These are phyloP conservation scores for Bubo bubo DNA, from an alignment of 2,113 vertebrate genomes.

Conservation along the genomic window DNA sequence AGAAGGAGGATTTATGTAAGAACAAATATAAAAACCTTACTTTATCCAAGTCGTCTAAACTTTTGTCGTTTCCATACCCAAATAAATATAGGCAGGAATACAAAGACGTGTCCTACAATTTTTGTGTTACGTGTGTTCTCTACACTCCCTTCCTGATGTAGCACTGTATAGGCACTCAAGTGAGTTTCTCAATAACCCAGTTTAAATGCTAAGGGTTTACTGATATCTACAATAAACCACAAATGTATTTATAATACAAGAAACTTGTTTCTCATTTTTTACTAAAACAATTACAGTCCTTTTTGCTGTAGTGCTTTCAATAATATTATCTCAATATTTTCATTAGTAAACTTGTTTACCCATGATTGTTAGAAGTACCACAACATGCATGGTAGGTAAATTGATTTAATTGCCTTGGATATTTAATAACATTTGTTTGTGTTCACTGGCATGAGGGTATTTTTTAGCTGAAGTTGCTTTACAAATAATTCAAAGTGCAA, in stretches of 20 bases:
- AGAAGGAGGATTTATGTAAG: not conserved
- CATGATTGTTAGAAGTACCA: not conserved
- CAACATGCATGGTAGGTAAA: not conserved
- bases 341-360: not conserved
- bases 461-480: not conserved
- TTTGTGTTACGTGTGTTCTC: not conserved
- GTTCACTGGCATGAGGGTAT: not conserved
- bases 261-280: not conserved
- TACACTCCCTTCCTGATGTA: not conserved
- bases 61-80: not conserved
- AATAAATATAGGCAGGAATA: not conserved
- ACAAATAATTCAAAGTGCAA: not conserved
- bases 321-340: not conserved
- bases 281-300: not conserved
- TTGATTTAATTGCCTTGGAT: not conserved
- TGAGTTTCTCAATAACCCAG: fast-evolving
- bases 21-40: not conserved
- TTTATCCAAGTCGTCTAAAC: not conserved
- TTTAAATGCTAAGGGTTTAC: not conserved
- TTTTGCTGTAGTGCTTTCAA: not conserved
- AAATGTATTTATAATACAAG: not conserved
- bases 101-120: not conserved
- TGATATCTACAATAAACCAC: not conserved
- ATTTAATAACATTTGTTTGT: not conserved
- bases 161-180: fast-evolving